These are phyloP conservation scores for Salvelinus alpinus DNA, from an alignment of 2,113 vertebrate genomes.

Conservation along the genomic window DNA sequence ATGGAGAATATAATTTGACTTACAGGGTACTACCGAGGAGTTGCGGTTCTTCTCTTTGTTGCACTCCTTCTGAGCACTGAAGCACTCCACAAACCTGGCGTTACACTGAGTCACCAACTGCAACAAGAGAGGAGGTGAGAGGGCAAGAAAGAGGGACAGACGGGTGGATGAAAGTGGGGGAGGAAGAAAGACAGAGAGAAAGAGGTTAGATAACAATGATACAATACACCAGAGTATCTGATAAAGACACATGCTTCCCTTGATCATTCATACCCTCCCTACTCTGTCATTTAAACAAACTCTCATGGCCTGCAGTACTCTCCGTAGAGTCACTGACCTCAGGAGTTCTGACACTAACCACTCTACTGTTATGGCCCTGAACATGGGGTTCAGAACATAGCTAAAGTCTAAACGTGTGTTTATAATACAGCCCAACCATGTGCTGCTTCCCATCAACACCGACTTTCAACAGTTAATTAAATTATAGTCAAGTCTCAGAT, in stretches of 20 bases:
- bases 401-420: no score
- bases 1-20: slow-evolving; percentile 54
- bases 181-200: not conserved
- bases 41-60: slow-evolving; percentile 97
- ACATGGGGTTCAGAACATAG: no score
- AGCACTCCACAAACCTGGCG: slow-evolving; percentile 87
- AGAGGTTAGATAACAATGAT: not conserved
- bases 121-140: not conserved
- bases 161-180: not conserved
- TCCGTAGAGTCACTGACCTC: not conserved
- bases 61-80: slow-evolving; percentile 92
- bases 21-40: slow-evolving; percentile 92
- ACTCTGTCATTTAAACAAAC: not conserved
- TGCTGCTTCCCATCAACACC: not conserved
- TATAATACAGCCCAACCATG: not conserved
- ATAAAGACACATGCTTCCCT: not conserved
- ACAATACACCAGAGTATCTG: not conserved
- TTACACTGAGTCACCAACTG: slow-evolving; percentile 93
- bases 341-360: not conserved
- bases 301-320: not conserved
- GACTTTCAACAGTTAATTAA: not conserved
- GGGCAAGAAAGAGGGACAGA: not conserved
- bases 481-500: not conserved
- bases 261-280: not conserved
- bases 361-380: no score